phyloP scores from a whole-genome alignment of 2,113 vertebrate genomes.

The Jaculus jaculus region DNA sequence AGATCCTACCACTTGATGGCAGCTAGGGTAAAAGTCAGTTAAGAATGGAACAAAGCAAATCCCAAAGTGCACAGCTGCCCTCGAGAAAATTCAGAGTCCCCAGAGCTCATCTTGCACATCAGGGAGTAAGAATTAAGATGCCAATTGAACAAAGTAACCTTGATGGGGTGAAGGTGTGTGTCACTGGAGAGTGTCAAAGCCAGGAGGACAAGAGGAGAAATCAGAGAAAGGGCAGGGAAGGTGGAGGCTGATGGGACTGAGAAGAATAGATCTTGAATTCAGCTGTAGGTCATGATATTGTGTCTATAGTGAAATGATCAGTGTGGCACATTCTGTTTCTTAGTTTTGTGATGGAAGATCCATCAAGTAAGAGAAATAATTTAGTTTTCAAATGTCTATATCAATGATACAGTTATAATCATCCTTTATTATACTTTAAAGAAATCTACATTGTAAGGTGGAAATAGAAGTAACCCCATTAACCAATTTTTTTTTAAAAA shows the following conservation, averaged over 20 bases:
- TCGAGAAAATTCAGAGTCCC: neutral
- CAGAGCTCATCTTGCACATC: neutral
- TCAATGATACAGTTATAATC: neutral
- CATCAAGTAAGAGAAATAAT: neutral
- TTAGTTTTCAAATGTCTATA: neutral
- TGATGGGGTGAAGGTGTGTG: neutral
- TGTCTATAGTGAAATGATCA: neutral
- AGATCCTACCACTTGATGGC: slow-evolving; percentile 68
- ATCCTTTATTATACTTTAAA: neutral
- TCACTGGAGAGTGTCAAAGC: neutral
- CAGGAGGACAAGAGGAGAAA: neutral
- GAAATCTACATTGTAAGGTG: neutral
- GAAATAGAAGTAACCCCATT: neutral
- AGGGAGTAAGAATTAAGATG: neutral
- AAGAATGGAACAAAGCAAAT: neutral
- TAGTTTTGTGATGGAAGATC: neutral
- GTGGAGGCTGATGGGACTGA: too few relatives aligned
- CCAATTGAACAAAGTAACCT: too few relatives aligned
- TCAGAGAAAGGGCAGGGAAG: neutral
- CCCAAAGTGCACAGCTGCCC: neutral
- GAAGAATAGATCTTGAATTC: neutral
- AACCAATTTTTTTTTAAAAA: neutral
- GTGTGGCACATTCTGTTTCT: neutral
- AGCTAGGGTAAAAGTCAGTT: slow-evolving; percentile 49
- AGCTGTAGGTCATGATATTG: neutral